phyloP scores from a whole-genome alignment of 2,113 vertebrate genomes.

The Lanius ludovicianus region DNA sequence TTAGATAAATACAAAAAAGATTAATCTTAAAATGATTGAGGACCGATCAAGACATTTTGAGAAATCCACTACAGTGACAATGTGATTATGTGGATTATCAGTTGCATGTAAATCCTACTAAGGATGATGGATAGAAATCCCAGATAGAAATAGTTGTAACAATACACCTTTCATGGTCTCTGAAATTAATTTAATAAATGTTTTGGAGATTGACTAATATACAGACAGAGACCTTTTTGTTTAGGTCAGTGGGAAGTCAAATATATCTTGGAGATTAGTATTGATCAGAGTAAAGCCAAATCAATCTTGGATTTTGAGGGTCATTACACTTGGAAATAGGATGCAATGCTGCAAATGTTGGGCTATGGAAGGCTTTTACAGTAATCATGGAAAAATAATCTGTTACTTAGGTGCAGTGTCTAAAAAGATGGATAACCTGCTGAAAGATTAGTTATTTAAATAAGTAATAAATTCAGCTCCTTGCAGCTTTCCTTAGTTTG shows the following conservation, averaged over 20 bases:
- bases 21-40: neutral
- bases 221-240: conserved; percentile 49
- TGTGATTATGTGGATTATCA: conserved; percentile 12
- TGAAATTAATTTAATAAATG: conserved; percentile 53
- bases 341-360: conserved; percentile 15
- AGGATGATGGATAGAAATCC: conserved; percentile 5
- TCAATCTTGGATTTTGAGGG: conserved; percentile 65
- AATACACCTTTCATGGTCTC: conserved; percentile 11
- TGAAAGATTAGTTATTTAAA: neutral
- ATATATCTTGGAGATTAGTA: conserved; percentile 66
- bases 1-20: neutral
- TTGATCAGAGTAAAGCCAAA: conserved; percentile 58
- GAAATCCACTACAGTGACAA: neutral
- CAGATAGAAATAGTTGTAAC: neutral
- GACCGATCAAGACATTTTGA: neutral
- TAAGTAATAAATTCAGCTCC: neutral
- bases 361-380: neutral
- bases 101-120: neutral
- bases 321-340: conserved; percentile 63
- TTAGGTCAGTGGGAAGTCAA: conserved; percentile 59
- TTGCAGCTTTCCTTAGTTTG: neutral
- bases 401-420: neutral
- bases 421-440: neutral
- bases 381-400: neutral
- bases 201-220: conserved; percentile 51